phyloP scores from a whole-genome alignment of 2,113 vertebrate species.

The Solenodon paradoxus region DNA sequence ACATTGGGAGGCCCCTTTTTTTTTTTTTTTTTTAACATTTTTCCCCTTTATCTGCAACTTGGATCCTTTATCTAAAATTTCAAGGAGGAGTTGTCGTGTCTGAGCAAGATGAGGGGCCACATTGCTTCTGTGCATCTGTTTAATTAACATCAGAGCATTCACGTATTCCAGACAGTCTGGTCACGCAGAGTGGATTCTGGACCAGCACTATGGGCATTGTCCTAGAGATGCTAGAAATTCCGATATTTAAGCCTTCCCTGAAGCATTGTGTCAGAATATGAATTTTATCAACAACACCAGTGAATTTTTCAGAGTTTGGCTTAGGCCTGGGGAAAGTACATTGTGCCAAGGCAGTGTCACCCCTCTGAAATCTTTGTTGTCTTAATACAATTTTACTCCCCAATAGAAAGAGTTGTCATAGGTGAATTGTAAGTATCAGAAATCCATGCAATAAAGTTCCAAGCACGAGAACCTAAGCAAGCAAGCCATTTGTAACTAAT shows the following conservation, averaged over 20 bases:
- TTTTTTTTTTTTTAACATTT: too few species aligned
- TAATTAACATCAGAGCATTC: background rate
- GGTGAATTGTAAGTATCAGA: background rate
- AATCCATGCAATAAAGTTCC: background rate
- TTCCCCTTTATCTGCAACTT: background rate
- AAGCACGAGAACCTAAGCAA: too few species aligned
- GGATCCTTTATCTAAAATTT: background rate
- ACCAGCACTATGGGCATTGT: background rate
- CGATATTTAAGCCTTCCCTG: background rate
- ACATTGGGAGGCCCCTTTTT: rapidly evolving
- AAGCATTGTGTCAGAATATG: background rate
- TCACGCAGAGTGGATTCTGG: too few species aligned
- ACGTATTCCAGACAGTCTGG: too few species aligned
- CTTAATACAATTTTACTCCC: background rate
- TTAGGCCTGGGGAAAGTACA: background rate
- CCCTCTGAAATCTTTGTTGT: background rate
- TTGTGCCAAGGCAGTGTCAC: rapidly evolving
- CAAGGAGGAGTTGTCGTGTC: background rate
- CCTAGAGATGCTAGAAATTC: rapidly evolving
- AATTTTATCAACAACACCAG: background rate
- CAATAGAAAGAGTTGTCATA: background rate
- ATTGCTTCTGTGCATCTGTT: too few species aligned
- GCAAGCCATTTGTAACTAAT: background rate
- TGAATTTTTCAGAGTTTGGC: background rate
- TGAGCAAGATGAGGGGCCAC: background rate